Evolutionary conservation across 1,140 invertebrate genomes (phyloP).

Genomic region (Acromyrmex echinatior): DNA sequence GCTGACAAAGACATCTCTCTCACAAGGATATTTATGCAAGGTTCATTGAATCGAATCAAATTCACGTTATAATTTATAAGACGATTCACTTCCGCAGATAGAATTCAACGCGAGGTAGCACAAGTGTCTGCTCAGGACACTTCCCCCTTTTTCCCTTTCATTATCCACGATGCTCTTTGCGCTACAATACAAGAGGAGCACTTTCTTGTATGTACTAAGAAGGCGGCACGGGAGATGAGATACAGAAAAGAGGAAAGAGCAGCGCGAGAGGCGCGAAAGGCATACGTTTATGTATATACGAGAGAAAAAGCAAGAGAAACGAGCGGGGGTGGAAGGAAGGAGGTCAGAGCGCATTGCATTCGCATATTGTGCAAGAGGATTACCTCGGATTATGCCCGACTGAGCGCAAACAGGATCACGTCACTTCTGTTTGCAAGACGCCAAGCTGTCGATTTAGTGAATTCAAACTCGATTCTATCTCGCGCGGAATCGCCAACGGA

Average conservation of each 20-base stretch:
- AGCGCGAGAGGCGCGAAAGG: conserved; percentile 10
- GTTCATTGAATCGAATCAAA: conserved; percentile 29
- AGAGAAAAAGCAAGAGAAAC: not conserved
- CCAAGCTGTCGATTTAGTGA: conserved; percentile 85
- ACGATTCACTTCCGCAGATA: not conserved
- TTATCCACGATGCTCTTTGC: conserved; percentile 60
- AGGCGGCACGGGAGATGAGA: conserved; percentile 9
- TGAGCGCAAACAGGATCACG: conserved; percentile 86
- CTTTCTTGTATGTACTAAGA: conserved; percentile 4
- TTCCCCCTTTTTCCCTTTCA: conserved; percentile 36
- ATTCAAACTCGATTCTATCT: conserved; percentile 59
- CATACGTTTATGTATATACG: not conserved
- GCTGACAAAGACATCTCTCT: conserved; percentile 5
- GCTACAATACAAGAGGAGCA: conserved; percentile 6
- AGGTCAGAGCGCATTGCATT: conserved; percentile 70
- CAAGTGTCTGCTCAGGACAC: not conserved
- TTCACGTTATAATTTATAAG: conserved; percentile 47
- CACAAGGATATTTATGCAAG: conserved; percentile 7
- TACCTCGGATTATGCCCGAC: conserved; percentile 86
- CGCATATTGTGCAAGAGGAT: conserved; percentile 86
- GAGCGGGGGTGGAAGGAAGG: not conserved
- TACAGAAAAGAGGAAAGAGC: conserved; percentile 17
- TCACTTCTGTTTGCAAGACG: conserved; percentile 86
- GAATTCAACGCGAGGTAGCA: not conserved
- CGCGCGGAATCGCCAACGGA: conserved; percentile 17